These are phyloP conservation scores for Arremon aurantiirostris DNA, from an alignment of 2,797 vertebrate species.

Conservation along the genomic window DNA sequence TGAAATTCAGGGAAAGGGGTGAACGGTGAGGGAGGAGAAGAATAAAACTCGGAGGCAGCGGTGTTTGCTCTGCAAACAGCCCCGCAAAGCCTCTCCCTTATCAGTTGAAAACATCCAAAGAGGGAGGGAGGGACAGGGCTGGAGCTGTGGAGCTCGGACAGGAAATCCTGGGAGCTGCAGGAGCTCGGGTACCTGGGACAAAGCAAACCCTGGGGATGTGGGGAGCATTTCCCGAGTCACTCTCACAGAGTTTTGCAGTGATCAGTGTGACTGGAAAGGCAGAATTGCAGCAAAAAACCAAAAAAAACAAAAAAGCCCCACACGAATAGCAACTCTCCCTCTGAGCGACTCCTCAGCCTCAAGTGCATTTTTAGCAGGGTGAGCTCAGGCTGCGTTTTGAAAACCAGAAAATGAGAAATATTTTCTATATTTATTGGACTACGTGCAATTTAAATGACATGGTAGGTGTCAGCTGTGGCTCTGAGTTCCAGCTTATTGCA, in stretches of 20 bases:
- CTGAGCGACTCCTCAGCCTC: not conserved
- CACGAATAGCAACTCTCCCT: rapidly evolving
- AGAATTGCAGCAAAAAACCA: not conserved
- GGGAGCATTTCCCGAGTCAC: not conserved
- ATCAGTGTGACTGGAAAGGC: not conserved
- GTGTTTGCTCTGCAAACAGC: conserved; percentile 32
- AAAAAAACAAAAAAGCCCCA: not conserved
- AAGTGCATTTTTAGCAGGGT: not conserved
- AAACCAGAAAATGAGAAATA: not conserved
- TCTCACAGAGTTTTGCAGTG: not conserved
- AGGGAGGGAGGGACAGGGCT: not conserved
- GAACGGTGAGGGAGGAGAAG: not conserved
- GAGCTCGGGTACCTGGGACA: not conserved
- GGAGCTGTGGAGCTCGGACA: not conserved
- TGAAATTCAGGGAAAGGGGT: conserved; percentile 1
- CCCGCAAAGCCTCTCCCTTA: conserved; percentile 1
- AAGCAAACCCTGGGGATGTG: not conserved
- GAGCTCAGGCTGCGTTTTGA: not conserved
- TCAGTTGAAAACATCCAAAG: not conserved
- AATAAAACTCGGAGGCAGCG: not conserved
- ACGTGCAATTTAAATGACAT: not conserved
- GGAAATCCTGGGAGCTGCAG: not conserved
- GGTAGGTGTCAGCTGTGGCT: not conserved
- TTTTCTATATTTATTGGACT: not conserved
- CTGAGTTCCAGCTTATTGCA: not conserved